Conservation (phyloP, 2,888 invertebrate genomes). For the Nebria brevicollis region DNA sequence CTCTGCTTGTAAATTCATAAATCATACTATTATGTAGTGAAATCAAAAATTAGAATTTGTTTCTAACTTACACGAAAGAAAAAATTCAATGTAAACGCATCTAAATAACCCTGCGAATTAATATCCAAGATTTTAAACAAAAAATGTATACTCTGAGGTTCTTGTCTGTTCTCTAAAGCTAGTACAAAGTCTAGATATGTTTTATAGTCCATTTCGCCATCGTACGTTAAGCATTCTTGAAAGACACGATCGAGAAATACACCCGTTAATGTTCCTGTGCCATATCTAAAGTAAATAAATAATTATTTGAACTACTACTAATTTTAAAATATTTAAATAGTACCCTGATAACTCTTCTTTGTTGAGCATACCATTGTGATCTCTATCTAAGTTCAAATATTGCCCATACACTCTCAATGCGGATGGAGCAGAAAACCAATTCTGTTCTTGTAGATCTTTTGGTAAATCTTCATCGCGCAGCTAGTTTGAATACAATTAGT, state of each 20-base stretch:
- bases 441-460: slow-evolving; percentile 85
- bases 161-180: slow-evolving; percentile 90
- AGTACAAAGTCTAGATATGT: slow-evolving; percentile 94
- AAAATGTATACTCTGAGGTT: slow-evolving; percentile 91
- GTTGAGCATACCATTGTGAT: slow-evolving; percentile 96
- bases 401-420: slow-evolving; percentile 92
- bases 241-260: slow-evolving; percentile 93
- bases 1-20: too few species aligned
- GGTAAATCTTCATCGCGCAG: slow-evolving; percentile 85
- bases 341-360: slow-evolving; percentile 85
- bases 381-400: slow-evolving; percentile 91
- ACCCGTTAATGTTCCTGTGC: slow-evolving; percentile 89
- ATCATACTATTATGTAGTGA: too few species aligned
- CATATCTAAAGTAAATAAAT: slow-evolving; percentile 70
- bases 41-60: neutral
- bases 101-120: slow-evolving; percentile 86
- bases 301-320: neutral
- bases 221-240: slow-evolving; percentile 94
- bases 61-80: slow-evolving; percentile 80
- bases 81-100: slow-evolving; percentile 90
- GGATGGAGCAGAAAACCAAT: slow-evolving; percentile 92
- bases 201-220: slow-evolving; percentile 97
- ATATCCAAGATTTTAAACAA: slow-evolving; percentile 92
- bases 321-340: neutral
- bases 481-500: slow-evolving; percentile 61